Percentiles rank a stretch among this genome's conserved stretches.
phyloP scores from a whole-genome alignment of 2,888 invertebrate species.

The Germaria angustata region DNA sequence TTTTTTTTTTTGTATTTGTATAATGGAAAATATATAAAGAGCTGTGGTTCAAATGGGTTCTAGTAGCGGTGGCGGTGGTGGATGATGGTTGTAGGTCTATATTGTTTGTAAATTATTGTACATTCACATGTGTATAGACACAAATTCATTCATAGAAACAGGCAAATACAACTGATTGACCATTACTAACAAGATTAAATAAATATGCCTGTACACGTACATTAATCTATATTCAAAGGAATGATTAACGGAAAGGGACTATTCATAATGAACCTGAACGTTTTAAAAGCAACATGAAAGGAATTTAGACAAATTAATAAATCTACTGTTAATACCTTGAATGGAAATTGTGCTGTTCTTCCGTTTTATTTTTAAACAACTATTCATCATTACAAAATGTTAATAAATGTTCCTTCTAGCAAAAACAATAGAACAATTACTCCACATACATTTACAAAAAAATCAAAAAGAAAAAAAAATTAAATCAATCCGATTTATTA shows the following conservation, averaged over 20 bases:
- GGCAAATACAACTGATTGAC: constrained; percentile 62
- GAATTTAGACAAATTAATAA: constrained; percentile 24
- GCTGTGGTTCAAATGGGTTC: neutral
- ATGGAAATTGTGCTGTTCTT: neutral
- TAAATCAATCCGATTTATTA: constrained; percentile 34
- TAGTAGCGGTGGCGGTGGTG: neutral
- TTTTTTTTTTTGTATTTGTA: constrained; percentile 40
- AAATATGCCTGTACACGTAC: constrained; percentile 56
- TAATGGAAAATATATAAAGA: constrained; percentile 44
- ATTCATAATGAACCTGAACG: constrained; percentile 21
- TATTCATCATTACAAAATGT: constrained; percentile 9
- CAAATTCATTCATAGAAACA: constrained; percentile 16
- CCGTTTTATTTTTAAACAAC: constrained; percentile 5
- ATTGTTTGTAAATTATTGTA: constrained; percentile 4
- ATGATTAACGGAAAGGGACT: constrained; percentile 41
- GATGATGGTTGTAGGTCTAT: constrained; percentile 4
- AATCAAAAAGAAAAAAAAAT: no score
- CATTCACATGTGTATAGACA: neutral
- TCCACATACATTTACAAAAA: neutral
- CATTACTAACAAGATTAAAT: constrained; percentile 66
- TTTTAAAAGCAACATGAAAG: neutral
- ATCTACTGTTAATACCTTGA: neutral
- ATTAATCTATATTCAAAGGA: constrained; percentile 40
- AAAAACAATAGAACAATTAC: constrained; percentile 36
- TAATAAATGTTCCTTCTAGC: constrained; percentile 6